Evolutionary conservation across 2,888 invertebrate genomes (phyloP), one percentile per base, ranked within the genome.

Genomic region (Drosophila anomalata): DNA sequence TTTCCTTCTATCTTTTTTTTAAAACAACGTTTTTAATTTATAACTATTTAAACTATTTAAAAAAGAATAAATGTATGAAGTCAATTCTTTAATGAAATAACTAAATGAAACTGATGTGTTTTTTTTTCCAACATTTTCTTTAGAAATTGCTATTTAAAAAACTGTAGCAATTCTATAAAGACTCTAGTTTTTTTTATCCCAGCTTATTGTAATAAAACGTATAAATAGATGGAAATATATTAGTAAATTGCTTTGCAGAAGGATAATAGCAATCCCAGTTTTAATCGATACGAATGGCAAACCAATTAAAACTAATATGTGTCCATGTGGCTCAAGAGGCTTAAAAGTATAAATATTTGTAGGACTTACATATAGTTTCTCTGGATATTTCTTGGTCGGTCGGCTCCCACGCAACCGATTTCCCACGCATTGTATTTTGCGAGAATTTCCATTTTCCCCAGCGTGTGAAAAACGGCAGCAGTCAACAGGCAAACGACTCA

Each of bases 401-500:
- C 73, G 65, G 52, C 81, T 82, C 81, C 82, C 81, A 82, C 85
- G 87, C 85, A 73, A 73, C 65, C 70, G 55, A 75, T 83, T 87
- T 90, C 90, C 90, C 90, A 90, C 89, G 90, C 81, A 86, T 87
- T 85, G 87, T 85, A 70, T 83, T 70, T 70, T 70, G 78, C 57
- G 66, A 78, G 89, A 87, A 88, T 90, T 89, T 83, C 80, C 83
- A 87, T 70, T 70, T 70, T 62, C 62, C 77, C 76, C 78, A 87
- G 83, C 90, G 90, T 89, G 89, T 90, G 89, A 90, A 89, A 86
- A 77, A 76, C 76, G 67, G 73, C 81, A 81, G 81, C 68, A 73
- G 87, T 76, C 75, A 77, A 57, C 65, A 68, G 87, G 74, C 74
- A 77, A 57, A 61, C 67, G 69, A 77, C 70, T 76, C 55, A 76